A percentile compares a stretch with the other conserved stretches of the same genome.
These are phyloP conservation scores for Sarcophaga carnaria DNA, from an alignment of 2,888 invertebrate genomes.

Conservation along the genomic window DNA sequence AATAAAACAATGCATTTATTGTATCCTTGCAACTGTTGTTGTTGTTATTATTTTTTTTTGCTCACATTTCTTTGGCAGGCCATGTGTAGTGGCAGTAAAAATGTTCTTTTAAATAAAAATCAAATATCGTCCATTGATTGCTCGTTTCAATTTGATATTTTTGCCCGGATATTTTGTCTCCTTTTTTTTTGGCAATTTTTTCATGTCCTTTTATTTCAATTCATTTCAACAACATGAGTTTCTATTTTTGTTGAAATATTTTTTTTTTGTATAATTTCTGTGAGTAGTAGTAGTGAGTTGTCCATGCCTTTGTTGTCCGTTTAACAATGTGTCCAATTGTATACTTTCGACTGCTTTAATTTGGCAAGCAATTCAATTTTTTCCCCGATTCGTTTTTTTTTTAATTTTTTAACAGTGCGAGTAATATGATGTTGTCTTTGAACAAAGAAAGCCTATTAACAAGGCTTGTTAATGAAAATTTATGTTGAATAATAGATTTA, in stretches of 20 bases:
- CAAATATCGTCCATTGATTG: conserved; percentile 61
- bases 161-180: background rate
- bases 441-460: background rate
- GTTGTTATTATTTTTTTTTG: background rate
- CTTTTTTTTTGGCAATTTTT: conserved; percentile 2
- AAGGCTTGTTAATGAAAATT: background rate
- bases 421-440: no score
- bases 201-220: background rate
- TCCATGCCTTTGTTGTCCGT: background rate
- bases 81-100: conserved; percentile 24
- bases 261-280: background rate
- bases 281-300: no score
- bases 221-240: background rate
- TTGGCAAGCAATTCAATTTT: background rate
- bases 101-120: conserved; percentile 58
- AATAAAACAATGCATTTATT: conserved; percentile 9
- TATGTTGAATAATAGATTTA: background rate
- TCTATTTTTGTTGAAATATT: background rate
- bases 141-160: conserved; percentile 57
- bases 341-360: background rate
- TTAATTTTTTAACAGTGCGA: no score
- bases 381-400: no score
- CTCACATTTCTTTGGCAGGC: background rate
- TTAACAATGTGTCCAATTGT: background rate
- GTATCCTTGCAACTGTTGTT: conserved; percentile 16